Base-by-base conservation (phyloP, 2,888 invertebrate genomes). In the Cryptocephalus primarius region DNA sequence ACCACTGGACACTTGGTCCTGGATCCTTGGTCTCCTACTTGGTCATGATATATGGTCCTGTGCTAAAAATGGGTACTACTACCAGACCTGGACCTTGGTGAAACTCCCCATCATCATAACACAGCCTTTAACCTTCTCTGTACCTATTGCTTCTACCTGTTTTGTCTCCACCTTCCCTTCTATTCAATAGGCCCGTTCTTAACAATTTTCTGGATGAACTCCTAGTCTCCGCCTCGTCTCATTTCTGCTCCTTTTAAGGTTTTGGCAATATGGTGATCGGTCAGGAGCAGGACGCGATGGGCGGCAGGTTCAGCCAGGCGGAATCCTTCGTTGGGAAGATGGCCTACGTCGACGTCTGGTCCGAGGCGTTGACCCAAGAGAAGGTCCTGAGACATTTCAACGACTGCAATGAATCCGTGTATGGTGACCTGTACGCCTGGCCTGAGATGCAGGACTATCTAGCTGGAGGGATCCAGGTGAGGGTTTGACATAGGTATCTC, bases 261-360 rank as follows among this genome's bases (percentile, higher is more conserved):
- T 63, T 73, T 45, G 83, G 83, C 8, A 73, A 72, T 45, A 67
- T 83, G 49, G 73, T 83, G 4, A 67, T 84, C 46, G 84, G 83
- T 0, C 84, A 84, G 67, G 84, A 84, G 56, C 84, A 84, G 62
- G 82, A 83, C 59, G 61, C 67, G 8, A 50, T 76, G 6, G 80
- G 79, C 1, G 80, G 80, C 2, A 74, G 73, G 46, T 83, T 83
- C 60, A 82, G 79, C 53, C 75, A 77, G 51, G 73, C 76, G 0
- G 83, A 84, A 66, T 76, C 83, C 0, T 83, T 80, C 60, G 64
- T 81, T n/a, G 84, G 84, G 3, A 72, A 73, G 52, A 66, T 84
- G 48, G 72, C 78, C 1, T 71, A 75, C 49, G 60, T 83, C 4
- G 79, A 83, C 59, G 62, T 83, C 34, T 84, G 83, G 82, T 72